phyloP scores from a whole-genome alignment of 2,888 invertebrate genomes.

The Thyatira batis region DNA sequence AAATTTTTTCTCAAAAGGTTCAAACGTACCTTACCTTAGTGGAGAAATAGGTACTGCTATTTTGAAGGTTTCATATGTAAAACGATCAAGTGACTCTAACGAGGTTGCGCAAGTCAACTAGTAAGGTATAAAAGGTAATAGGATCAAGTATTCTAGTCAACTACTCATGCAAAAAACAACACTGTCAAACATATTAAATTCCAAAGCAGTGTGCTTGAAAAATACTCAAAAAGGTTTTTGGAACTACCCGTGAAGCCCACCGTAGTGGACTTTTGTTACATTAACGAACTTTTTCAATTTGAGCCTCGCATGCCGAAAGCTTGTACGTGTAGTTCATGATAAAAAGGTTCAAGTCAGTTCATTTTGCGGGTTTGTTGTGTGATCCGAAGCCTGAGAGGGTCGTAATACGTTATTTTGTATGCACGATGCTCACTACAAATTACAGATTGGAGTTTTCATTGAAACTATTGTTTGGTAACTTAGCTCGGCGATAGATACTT shows the following conservation, averaged over 20 bases:
- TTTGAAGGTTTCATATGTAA: too few species aligned
- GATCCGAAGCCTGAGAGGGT: not conserved
- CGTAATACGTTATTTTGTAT: not conserved
- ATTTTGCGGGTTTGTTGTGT: not conserved
- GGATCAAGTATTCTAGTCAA: too few species aligned
- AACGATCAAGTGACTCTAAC: too few species aligned
- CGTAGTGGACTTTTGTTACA: conserved; percentile 1
- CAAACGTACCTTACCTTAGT: too few species aligned
- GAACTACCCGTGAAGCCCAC: not conserved
- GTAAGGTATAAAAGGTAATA: too few species aligned
- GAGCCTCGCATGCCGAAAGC: conserved; percentile 1
- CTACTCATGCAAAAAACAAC: not conserved
- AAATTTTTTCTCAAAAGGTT: too few species aligned
- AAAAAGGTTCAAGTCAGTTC: conserved; percentile 1
- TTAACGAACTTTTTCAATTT: conserved; percentile 14
- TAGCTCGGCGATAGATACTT: too few species aligned
- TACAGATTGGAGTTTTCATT: not conserved
- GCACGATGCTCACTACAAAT: not conserved
- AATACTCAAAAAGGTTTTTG: conserved; percentile 2
- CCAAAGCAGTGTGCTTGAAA: not conserved
- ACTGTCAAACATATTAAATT: not conserved
- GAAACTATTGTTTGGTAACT: too few species aligned
- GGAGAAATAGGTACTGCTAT: too few species aligned
- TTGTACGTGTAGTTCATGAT: conserved; percentile 1
- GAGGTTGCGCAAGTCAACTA: too few species aligned